These are phyloP conservation scores for Microcaecilia unicolor DNA, from an alignment of 2,797 vertebrate genomes.

Conservation along the genomic window DNA sequence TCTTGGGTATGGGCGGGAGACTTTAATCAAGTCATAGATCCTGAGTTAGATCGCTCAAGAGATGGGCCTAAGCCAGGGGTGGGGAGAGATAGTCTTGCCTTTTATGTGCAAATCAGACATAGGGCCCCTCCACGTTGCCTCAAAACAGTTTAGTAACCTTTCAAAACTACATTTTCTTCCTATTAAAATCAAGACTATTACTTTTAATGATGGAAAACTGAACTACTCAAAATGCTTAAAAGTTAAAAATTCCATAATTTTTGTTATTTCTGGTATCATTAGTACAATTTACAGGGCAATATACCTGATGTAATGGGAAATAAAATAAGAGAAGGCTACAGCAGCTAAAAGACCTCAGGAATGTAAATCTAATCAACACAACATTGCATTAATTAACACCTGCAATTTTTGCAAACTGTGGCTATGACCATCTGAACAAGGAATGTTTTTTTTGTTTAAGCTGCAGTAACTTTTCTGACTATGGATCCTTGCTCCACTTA, in stretches of 20 bases:
- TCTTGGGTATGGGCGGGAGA: no score
- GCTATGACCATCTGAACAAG: conserved; percentile 85
- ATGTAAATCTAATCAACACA: conserved; percentile 75
- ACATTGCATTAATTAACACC: conserved; percentile 76
- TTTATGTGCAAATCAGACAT: no score
- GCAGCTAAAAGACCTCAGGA: conserved; percentile 78
- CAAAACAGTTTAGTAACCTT: no score
- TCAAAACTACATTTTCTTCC: conserved; percentile 57
- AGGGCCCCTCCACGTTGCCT: no score
- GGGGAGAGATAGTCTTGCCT: no score
- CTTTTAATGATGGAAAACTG: conserved; percentile 68
- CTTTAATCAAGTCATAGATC: no score
- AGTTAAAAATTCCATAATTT: conserved; percentile 73
- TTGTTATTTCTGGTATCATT: conserved; percentile 84
- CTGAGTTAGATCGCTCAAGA: no score
- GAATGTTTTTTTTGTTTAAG: conserved; percentile 82
- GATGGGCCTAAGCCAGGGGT: no score
- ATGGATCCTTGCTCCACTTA: conserved; percentile 76
- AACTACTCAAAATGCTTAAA: conserved; percentile 72
- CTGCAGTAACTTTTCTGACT: conserved; percentile 93
- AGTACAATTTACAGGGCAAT: conserved; percentile 86
- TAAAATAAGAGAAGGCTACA: conserved; percentile 69
- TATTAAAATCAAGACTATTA: not conserved
- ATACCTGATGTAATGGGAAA: conserved; percentile 76
- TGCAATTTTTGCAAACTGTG: conserved; percentile 83